A percentile compares a stretch with the other conserved stretches of the same genome.
phyloP scores from a whole-genome alignment of 2,113 vertebrate species.

The Lonchura striata region DNA sequence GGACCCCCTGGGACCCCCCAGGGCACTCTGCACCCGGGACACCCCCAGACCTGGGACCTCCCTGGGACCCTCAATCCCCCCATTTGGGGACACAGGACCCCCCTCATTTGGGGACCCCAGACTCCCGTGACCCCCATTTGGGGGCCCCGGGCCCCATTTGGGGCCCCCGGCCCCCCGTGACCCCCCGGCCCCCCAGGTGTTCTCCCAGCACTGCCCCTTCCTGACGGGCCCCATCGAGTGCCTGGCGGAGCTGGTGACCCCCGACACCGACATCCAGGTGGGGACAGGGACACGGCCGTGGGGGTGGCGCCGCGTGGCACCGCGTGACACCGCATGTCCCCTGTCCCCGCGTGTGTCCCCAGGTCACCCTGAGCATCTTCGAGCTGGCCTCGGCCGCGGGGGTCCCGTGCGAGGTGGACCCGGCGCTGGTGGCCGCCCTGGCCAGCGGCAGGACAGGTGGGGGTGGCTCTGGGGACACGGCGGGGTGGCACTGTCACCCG shows the following conservation, averaged over 20 bases:
- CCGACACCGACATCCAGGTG: constrained; percentile 90
- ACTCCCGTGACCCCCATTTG: too few species aligned
- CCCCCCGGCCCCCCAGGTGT: constrained; percentile 62
- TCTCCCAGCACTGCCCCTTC: constrained; percentile 84
- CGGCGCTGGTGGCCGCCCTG: constrained; percentile 81
- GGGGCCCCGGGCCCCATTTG: too few species aligned
- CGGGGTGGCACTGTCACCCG: not conserved
- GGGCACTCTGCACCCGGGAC: too few species aligned
- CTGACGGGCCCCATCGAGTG: constrained; percentile 83
- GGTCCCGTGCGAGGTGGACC: constrained; percentile 84
- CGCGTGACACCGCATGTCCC: not conserved
- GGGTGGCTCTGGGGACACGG: not conserved
- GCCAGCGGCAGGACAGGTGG: constrained; percentile 81
- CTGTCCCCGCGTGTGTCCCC: not conserved
- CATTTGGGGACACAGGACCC: too few species aligned
- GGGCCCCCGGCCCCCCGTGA: not conserved
- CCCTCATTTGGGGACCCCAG: too few species aligned
- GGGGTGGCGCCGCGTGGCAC: too few species aligned
- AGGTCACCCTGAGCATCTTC: constrained; percentile 86
- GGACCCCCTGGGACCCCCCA: too few species aligned
- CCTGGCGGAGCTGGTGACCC: constrained; percentile 77
- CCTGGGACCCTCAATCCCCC: too few species aligned
- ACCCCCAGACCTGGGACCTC: too few species aligned
- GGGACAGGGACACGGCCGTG: not conserved
- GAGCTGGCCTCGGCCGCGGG: constrained; percentile 89